These are phyloP conservation scores for Onychomys torridus DNA, from an alignment of 2,797 vertebrate genomes.

Conservation along the genomic window DNA sequence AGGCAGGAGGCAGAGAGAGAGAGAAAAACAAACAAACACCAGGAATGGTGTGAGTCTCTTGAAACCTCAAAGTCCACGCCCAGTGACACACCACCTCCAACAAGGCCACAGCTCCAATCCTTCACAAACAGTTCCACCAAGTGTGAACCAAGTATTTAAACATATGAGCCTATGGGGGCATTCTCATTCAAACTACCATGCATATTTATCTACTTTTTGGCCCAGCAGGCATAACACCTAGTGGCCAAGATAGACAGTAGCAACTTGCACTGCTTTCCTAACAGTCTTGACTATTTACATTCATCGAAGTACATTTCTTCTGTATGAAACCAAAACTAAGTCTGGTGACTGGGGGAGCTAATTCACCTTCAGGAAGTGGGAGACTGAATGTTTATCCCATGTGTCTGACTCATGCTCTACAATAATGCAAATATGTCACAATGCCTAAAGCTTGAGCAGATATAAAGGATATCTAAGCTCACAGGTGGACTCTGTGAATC, in stretches of 20 bases:
- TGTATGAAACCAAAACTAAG: neutral
- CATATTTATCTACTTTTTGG: neutral
- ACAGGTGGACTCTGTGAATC: neutral
- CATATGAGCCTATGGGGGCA: neutral
- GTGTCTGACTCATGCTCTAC: neutral
- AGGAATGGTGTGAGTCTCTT: neutral
- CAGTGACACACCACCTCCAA: neutral
- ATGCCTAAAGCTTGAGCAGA: neutral
- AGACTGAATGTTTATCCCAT: neutral
- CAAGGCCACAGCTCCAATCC: neutral
- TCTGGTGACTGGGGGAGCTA: neutral
- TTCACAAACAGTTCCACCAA: neutral
- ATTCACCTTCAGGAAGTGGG: slow-evolving; percentile 4
- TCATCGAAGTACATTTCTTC: neutral
- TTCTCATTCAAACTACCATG: neutral
- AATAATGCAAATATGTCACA: neutral
- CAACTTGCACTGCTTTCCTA: neutral
- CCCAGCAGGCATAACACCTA: neutral
- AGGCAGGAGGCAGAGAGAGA: neutral
- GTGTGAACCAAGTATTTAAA: neutral
- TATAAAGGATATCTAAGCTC: neutral
- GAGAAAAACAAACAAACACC: neutral
- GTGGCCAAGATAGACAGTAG: neutral
- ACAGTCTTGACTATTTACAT: neutral
- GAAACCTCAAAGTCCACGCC: neutral